Conservation (phyloP, 2,888 invertebrate genomes). For the Scaptomyza caliginosa region DNA sequence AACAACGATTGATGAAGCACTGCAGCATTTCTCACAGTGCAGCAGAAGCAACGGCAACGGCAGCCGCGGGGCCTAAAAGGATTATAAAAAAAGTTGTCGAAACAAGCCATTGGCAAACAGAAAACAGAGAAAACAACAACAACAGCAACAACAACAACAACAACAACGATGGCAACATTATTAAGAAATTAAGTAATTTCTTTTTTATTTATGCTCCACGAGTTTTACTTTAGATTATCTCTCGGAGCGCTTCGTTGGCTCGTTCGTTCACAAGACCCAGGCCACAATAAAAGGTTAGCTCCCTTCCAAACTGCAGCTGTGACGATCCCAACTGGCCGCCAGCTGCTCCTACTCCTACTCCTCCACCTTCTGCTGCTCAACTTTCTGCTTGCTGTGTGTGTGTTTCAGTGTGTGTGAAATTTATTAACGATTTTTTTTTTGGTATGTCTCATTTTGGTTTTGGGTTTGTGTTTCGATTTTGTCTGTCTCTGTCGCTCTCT, state of each 20-base stretch:
- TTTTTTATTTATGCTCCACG: slow-evolving; percentile 79
- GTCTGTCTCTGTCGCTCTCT: too few relatives aligned
- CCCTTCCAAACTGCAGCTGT: slow-evolving; percentile 66
- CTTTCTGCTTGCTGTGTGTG: slow-evolving; percentile 5
- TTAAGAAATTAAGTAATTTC: slow-evolving; percentile 80
- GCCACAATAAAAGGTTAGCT: slow-evolving; percentile 70
- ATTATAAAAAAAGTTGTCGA: slow-evolving; percentile 79
- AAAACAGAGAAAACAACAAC: slow-evolving; percentile 22
- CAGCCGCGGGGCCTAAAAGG: slow-evolving; percentile 70
- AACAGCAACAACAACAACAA: slow-evolving; percentile 38
- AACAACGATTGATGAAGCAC: slow-evolving; percentile 57
- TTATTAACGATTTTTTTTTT: slow-evolving; percentile 73
- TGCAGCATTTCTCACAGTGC: slow-evolving; percentile 69
- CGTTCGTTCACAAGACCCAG: slow-evolving; percentile 19
- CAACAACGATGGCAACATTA: slow-evolving; percentile 60
- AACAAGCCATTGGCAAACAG: slow-evolving; percentile 70
- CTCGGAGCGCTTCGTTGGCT: slow-evolving; percentile 8
- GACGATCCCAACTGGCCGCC: slow-evolving; percentile 37
- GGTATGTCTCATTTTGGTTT: slow-evolving; percentile 60
- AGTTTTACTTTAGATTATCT: slow-evolving; percentile 79
- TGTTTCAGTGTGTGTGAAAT: slow-evolving; percentile 61
- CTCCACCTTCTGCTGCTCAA: slow-evolving; percentile 3
- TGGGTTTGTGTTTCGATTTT: slow-evolving; percentile 12
- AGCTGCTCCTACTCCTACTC: slow-evolving; percentile 4
- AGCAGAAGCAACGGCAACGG: slow-evolving; percentile 43